Evolutionary conservation across 2,888 invertebrate genomes (phyloP).

Genomic region (Schizotus pectinicornis): DNA sequence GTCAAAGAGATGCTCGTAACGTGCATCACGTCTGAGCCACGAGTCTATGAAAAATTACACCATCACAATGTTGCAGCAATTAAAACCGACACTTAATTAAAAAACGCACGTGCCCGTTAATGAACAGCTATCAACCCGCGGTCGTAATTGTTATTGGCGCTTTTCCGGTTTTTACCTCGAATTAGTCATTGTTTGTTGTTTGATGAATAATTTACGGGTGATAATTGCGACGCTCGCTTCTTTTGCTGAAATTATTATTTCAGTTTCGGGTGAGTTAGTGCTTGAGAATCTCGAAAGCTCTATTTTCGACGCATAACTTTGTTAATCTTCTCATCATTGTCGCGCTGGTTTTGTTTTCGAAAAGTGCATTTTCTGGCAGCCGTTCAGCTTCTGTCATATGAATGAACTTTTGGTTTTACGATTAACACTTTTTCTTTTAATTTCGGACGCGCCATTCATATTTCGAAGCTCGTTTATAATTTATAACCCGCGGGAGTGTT

Average conservation of each 20-base stretch:
- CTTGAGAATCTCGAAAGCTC: constrained; percentile 22
- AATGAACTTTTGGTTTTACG: constrained; percentile 46
- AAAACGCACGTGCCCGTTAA: no score
- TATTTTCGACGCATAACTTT: constrained; percentile 42
- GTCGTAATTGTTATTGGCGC: no score
- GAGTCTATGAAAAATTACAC: no score
- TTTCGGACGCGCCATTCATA: constrained; percentile 13
- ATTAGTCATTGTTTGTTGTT: no score
- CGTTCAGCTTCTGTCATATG: constrained; percentile 46
- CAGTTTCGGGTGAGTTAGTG: constrained; percentile 8
- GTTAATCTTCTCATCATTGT: constrained; percentile 45
- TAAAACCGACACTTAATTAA: no score
- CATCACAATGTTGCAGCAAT: no score
- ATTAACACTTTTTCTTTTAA: constrained; percentile 9
- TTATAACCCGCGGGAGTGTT: no score
- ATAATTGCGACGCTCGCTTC: not conserved
- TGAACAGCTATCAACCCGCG: no score
- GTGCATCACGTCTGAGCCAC: no score
- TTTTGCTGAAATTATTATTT: not conserved
- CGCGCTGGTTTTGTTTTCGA: constrained; percentile 33
- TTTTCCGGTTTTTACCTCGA: no score
- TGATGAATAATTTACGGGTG: no score
- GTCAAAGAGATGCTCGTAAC: no score
- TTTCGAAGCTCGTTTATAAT: constrained; percentile 2
- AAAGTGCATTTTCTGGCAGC: constrained; percentile 43